Base-by-base conservation (phyloP, 2,797 vertebrate genomes). In the Sebastiscus albofasciatus region DNA sequence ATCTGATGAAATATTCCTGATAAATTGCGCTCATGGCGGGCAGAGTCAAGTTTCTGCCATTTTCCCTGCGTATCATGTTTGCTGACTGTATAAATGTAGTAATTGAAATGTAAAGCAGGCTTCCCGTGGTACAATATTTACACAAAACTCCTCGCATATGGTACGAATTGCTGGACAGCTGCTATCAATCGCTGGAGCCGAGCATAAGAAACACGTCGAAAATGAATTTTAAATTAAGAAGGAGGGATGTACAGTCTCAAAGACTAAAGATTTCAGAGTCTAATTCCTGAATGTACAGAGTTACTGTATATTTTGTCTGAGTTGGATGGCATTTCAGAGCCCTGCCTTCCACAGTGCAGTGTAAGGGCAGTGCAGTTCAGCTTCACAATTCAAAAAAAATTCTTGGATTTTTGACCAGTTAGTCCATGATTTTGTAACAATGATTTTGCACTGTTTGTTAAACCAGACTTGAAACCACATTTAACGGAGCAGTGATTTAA, bases 41-140 rank as follows among this genome's bases (percentile, higher is more conserved):
- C 79, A 81, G 85, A 79, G 80, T 91, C 78, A 8, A 72, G 81
- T 93, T 94, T 88, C 90, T 67, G 75, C 83, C 86, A 52, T 87
- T 84, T 92, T 90, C 83, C 87, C 89, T 86, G 88, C 71, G 49
- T 92, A 93, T 93, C 87, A 62, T 90, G 91, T 93, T 93, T 90
- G 87, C 92, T 81, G 90, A 90, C 91, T 93, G 87, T 88, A 92
- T 91, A 92, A 93, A 94, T 90, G 89, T 77, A 90, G 91, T 91
- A 94, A 94, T 88, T 94, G 92, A 93, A 95, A 94, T 91, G 89
- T 93, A 92, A 94, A 94, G 92, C 93, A 90, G 91, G 92, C 87
- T 89, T 90, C 89, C 87, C 61, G 58, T 85, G 87, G 87, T 90
- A 91, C 90, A 94, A 92, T 94, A 92, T 94, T 95, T 95, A 94